Evolutionary conservation across 2,888 invertebrate species (phyloP).

Genomic region (Amblyjoppa fuscipennis): DNA sequence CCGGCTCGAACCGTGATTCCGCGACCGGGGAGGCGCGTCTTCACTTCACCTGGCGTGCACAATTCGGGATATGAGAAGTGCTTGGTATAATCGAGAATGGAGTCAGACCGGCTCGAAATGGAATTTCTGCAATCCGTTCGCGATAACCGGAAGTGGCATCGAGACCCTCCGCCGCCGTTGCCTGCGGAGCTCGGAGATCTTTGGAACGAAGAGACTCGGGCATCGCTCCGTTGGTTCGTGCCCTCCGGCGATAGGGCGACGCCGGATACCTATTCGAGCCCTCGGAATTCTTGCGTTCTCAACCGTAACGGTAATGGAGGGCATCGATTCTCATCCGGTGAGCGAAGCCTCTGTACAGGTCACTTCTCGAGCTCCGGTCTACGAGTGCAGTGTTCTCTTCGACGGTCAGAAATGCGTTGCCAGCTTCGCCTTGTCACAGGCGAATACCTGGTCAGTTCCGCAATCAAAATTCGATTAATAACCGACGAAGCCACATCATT

Average conservation of each 20-base stretch:
- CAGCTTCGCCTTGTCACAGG: neutral
- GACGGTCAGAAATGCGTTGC: constrained; percentile 21
- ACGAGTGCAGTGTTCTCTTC: constrained; percentile 12
- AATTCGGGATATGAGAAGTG: constrained; percentile 59
- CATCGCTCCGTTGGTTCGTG: constrained; percentile 31
- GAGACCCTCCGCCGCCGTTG: constrained; percentile 15
- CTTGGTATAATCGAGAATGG: constrained; percentile 65
- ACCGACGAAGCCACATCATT: neutral
- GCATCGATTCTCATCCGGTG: constrained; percentile 35
- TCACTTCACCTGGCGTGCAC: constrained; percentile 44
- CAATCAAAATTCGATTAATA: constrained; percentile 44
- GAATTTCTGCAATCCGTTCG: constrained; percentile 66
- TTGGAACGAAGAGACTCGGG: constrained; percentile 39
- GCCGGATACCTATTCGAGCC: constrained; percentile 59
- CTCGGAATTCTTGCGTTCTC: constrained; percentile 68
- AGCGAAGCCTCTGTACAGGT: neutral
- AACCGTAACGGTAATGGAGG: constrained; percentile 64
- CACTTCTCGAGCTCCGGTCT: constrained; percentile 23
- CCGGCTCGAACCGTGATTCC: constrained; percentile 18
- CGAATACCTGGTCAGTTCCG: constrained; percentile 34
- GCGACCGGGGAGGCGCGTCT: constrained; percentile 36
- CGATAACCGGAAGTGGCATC: constrained; percentile 64
- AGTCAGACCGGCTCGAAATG: constrained; percentile 64
- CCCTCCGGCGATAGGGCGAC: constrained; percentile 56
- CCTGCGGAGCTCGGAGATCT: constrained; percentile 23